A percentile compares a stretch with the other conserved stretches of the same genome.
Evolutionary conservation across 2,888 invertebrate species (phyloP).

Genomic region (Agrochola circellaris): DNA sequence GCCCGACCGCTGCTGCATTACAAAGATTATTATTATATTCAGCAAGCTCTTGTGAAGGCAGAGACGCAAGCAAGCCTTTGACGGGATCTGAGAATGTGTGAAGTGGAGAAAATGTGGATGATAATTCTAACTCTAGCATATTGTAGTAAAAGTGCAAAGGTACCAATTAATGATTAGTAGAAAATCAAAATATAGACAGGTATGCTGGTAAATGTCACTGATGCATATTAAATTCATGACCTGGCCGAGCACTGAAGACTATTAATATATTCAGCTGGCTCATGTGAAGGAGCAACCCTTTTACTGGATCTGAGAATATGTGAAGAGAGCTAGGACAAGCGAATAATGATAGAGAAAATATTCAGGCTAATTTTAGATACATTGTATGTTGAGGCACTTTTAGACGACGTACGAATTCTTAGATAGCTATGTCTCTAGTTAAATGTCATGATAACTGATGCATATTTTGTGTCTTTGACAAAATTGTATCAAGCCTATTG

Average conservation of each 20-base stretch:
- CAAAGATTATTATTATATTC: conserved; percentile 56
- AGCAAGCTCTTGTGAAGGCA: conserved; percentile 15
- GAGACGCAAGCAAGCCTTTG: conserved; percentile 39
- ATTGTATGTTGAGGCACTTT: neutral
- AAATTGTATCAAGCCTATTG: neutral
- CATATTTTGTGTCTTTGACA: neutral
- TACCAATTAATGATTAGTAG: no score
- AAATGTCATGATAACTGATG: neutral
- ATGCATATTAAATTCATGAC: no score
- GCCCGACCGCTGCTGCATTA: conserved; percentile 55
- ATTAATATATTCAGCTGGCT: conserved; percentile 49
- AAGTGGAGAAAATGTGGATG: no score
- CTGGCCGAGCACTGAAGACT: conserved; percentile 44
- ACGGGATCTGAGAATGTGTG: conserved; percentile 4
- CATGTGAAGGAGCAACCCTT: neutral
- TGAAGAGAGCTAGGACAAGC: neutral
- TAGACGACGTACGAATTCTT: neutral
- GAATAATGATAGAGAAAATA: neutral
- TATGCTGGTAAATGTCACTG: no score
- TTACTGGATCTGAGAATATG: neutral
- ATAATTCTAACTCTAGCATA: no score
- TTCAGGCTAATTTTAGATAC: neutral
- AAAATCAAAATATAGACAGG: no score
- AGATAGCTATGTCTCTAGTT: no score
- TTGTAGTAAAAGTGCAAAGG: no score